Evolutionary conservation across 2,113 vertebrate species (phyloP).

Genomic region (western clawed frog (Xenopus tropicalis)): DNA sequence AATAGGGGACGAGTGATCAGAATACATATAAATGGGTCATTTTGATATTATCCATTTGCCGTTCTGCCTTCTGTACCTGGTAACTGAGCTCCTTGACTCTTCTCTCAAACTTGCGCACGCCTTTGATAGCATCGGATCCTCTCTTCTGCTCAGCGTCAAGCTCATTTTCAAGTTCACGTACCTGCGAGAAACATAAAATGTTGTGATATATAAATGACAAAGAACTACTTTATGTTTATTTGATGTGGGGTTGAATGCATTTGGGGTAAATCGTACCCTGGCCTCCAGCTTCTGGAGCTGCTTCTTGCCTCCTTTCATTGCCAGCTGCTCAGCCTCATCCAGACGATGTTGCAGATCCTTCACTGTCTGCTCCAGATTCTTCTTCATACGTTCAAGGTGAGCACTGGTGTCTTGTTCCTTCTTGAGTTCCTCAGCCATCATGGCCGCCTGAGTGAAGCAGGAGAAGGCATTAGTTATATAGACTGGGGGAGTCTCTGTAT

Average conservation of each 20-base stretch:
- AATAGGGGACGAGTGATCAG: no score
- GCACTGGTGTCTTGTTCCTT: slow-evolving; percentile 70
- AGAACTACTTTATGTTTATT: no score
- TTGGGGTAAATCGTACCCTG: slow-evolving; percentile 54
- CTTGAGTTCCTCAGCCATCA: slow-evolving; percentile 60
- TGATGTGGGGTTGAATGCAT: no score
- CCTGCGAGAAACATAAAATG: slow-evolving; percentile 54
- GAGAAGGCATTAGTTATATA: background rate
- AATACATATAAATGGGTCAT: no score
- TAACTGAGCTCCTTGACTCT: slow-evolving; percentile 78
- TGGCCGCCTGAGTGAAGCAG: slow-evolving; percentile 47
- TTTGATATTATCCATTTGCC: no score
- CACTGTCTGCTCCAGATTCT: no score
- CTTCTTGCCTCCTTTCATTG: slow-evolving; percentile 59
- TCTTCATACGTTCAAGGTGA: no score
- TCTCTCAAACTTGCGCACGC: slow-evolving; percentile 77
- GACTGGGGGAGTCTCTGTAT: no score
- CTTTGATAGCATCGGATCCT: slow-evolving; percentile 69
- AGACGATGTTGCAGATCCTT: no score
- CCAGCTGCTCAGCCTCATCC: slow-evolving; percentile 64
- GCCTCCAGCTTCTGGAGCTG: slow-evolving; percentile 72
- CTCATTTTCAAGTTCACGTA: slow-evolving; percentile 76
- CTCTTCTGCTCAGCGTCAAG: slow-evolving; percentile 77
- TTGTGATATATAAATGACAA: background rate
- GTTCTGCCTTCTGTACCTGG: slow-evolving; percentile 56